Conservation (phyloP, 2,888 invertebrate genomes). For the Ceratothoa steindachneri region DNA sequence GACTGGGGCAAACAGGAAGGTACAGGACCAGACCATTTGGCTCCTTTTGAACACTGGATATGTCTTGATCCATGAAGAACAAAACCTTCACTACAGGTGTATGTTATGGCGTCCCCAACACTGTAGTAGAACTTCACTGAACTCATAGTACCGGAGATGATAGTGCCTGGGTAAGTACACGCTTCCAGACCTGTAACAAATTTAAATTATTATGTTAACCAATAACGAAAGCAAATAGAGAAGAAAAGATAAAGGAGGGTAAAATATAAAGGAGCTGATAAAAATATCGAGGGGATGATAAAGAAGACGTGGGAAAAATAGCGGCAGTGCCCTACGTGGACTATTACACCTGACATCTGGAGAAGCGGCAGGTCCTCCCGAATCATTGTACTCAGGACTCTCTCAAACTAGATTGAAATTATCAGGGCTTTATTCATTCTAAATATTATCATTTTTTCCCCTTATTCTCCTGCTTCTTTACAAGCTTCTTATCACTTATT, state of each 20-base stretch:
- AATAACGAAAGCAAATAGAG: background rate
- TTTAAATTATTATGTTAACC: background rate
- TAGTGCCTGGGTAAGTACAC: conserved; percentile 81
- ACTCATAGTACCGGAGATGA: conserved; percentile 78
- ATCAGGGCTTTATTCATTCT: too few species aligned
- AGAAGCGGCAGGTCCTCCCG: too few species aligned
- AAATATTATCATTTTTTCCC: too few species aligned
- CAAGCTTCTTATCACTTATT: too few species aligned
- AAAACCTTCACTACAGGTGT: conserved; percentile 74
- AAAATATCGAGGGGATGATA: background rate
- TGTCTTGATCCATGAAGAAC: conserved; percentile 70
- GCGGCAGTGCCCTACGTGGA: too few species aligned
- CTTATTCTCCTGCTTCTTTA: too few species aligned
- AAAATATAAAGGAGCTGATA: background rate
- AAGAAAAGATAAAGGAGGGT: background rate
- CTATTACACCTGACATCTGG: too few species aligned
- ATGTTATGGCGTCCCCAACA: conserved; percentile 77
- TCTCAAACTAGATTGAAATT: too few species aligned
- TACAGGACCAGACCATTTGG: conserved; percentile 81
- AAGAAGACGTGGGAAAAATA: background rate
- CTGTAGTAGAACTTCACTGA: conserved; percentile 83
- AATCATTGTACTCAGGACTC: too few species aligned
- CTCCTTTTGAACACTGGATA: conserved; percentile 72
- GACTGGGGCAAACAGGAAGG: conserved; percentile 62
- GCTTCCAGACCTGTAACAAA: conserved; percentile 65